Evolutionary conservation across 1,140 invertebrate species (phyloP).

Genomic region (Triops cancriformis): DNA sequence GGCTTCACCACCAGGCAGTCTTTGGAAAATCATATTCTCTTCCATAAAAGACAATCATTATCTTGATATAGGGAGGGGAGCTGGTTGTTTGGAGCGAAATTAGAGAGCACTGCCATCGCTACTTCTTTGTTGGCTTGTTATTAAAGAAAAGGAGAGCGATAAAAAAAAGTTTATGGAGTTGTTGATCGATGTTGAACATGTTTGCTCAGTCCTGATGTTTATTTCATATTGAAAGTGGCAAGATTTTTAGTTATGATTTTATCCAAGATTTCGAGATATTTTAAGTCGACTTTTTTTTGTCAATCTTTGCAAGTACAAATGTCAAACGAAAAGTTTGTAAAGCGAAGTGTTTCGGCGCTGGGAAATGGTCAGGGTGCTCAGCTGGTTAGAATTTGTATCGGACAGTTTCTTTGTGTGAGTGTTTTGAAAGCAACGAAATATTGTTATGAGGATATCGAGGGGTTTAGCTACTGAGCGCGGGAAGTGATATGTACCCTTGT

Average conservation of each 20-base stretch:
- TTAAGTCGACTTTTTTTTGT: neutral
- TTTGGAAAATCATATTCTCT: constrained; percentile 33
- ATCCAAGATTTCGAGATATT: constrained; percentile 2
- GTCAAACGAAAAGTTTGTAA: neutral
- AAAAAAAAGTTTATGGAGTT: neutral
- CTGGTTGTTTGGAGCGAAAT: neutral
- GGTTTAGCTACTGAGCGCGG: neutral
- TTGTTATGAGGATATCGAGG: neutral
- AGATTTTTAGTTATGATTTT: neutral
- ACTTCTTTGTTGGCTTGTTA: neutral
- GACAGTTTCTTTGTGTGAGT: neutral
- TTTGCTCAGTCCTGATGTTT: neutral
- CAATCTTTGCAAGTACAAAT: constrained; percentile 7
- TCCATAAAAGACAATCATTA: constrained; percentile 30
- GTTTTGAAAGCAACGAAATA: neutral
- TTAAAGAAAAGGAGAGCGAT: neutral
- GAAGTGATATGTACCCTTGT: constrained; percentile 13
- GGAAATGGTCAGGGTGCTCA: neutral
- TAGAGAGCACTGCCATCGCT: neutral
- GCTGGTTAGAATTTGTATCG: neutral
- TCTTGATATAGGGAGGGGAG: neutral
- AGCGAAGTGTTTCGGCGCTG: neutral
- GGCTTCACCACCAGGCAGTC: constrained; percentile 35
- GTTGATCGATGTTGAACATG: neutral
- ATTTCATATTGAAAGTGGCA: neutral